Evolutionary conservation across 2,888 invertebrate species (phyloP).

Genomic region (Miltochrista miniata): DNA sequence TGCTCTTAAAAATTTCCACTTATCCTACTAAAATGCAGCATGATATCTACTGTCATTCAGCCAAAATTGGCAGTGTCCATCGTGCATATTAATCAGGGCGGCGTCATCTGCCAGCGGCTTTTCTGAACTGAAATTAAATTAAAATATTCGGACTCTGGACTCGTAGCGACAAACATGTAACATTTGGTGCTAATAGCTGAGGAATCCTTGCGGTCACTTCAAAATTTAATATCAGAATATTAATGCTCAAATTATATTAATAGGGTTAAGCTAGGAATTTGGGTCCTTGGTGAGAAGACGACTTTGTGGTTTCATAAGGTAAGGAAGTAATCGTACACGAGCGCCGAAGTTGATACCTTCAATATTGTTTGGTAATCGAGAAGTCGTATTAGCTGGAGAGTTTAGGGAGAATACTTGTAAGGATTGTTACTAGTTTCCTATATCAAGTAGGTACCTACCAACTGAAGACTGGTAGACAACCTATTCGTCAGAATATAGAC

Average conservation of each 20-base stretch:
- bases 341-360: too few species aligned
- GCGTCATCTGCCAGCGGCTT: slow-evolving; percentile 60
- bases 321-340: neutral
- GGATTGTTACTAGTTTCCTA: too few species aligned
- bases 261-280: neutral
- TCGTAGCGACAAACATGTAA: slow-evolving; percentile 51
- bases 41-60: slow-evolving; percentile 16
- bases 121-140: slow-evolving; percentile 64
- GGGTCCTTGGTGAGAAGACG: neutral
- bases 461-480: too few species aligned
- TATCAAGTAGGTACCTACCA: too few species aligned
- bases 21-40: too few species aligned
- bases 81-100: slow-evolving; percentile 77
- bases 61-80: slow-evolving; percentile 55
- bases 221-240: slow-evolving; percentile 4
- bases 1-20: too few species aligned
- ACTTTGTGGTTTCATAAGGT: neutral
- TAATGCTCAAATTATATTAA: neutral
- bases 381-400: too few species aligned
- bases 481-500: too few species aligned
- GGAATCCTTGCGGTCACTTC: slow-evolving; percentile 40
- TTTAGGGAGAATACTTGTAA: too few species aligned
- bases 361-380: too few species aligned
- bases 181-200: slow-evolving; percentile 67
- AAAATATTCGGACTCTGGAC: slow-evolving; percentile 73